These are phyloP conservation scores for Meloe dianella DNA, from an alignment of 2,888 invertebrate species.

Conservation along the genomic window DNA sequence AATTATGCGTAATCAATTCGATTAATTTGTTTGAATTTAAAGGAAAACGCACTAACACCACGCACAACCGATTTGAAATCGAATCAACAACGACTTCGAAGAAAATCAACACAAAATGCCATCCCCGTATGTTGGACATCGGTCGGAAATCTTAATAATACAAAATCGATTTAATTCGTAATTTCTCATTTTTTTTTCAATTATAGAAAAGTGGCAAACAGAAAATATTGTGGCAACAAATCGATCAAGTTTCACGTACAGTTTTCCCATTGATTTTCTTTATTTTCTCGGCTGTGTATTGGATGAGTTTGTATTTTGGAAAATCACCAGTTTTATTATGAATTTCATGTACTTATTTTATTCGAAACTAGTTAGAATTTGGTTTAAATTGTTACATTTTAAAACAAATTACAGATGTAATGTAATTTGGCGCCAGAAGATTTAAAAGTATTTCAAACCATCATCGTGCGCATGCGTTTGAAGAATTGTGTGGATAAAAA, in stretches of 20 bases:
- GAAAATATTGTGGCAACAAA: conserved; percentile 78
- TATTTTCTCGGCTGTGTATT: conserved; percentile 77
- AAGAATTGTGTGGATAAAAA: too few species aligned
- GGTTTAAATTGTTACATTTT: too few species aligned
- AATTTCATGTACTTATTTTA: not conserved
- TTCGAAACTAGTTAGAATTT: not conserved
- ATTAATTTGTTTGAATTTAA: conserved; percentile 9
- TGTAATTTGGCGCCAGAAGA: too few species aligned
- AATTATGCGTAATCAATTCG: not conserved
- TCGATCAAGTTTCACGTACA: conserved; percentile 77
- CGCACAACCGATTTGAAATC: conserved; percentile 46
- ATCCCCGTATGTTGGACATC: conserved; percentile 49
- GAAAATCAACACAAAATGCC: not conserved
- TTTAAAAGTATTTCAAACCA: too few species aligned
- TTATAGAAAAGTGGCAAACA: conserved; percentile 69
- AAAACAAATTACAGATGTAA: too few species aligned
- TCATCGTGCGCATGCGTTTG: too few species aligned
- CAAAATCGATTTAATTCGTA: not conserved
- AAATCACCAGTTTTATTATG: conserved; percentile 27
- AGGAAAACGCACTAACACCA: conserved; percentile 48
- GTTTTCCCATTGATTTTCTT: conserved; percentile 81
- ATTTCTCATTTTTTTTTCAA: not conserved
- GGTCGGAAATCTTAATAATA: conserved; percentile 39
- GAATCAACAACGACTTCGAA: conserved; percentile 15
- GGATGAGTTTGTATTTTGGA: conserved; percentile 74